Base-by-base conservation (phyloP, 2,113 vertebrate species). In the Crotalus tigris region DNA sequence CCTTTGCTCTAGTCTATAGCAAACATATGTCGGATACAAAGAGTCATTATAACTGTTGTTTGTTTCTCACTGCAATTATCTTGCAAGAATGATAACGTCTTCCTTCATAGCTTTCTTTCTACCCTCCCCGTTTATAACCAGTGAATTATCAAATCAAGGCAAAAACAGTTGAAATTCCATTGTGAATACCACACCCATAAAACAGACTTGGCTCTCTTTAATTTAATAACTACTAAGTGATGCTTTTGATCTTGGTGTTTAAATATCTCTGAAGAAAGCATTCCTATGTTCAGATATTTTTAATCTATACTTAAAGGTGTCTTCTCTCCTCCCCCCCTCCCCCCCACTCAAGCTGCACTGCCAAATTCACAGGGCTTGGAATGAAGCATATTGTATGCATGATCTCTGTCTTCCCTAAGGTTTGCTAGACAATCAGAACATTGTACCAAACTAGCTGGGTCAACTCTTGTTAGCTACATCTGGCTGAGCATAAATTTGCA, bases 241-340 rank as follows among this genome's bases (percentile, higher is more conserved):
- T 90, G 94, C 93, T 94, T 97, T 97, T 96, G 95, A 97, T 96
- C 94, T 95, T 90, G 88, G 23, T 92, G 92, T 96, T 96, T 94
- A 95, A 95, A 94, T 81, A 94, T 97, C 93, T 96, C 94, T 91
- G 92, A 94, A 96, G 91, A 94, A 96, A 96, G 94, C 55, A 94
- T 94, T 94, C 11, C 91, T 95, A 94, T 89, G 94, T 7, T 91
- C 55, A 39, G 53, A 92, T 91, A 0, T 92, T 90, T 93, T 94
- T 92, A 92, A 53, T 94, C 95, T 96, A 92, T 91, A 95, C 90
- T 94, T 96, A 92, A 95, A 95, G 91, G 61, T 0, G 57, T 94
- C 93, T 87, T 91, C 19, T 91, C 95, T 94, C 95, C 95, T 94
- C 95, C 75, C 61, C 89, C 49, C 49, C 90, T 5, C 91, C 95